These are phyloP conservation scores for Oryzaephilus surinamensis DNA, from an alignment of 1,140 invertebrate species.

Conservation along the genomic window DNA sequence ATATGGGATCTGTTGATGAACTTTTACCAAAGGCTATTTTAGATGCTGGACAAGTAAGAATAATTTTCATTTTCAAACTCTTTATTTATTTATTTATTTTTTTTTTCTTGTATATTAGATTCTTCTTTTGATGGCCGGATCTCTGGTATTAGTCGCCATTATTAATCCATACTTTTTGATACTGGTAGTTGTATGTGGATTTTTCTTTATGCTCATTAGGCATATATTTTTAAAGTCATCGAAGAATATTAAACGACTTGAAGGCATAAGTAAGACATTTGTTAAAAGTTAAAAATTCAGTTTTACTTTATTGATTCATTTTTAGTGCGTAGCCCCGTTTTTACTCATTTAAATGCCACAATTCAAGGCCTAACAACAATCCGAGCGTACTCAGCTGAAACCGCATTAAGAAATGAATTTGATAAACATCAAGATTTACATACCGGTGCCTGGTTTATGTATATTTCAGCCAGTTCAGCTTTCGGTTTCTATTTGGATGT, in stretches of 20 bases:
- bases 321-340: conserved; percentile 67
- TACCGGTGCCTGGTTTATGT: conserved; percentile 59
- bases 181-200: conserved; percentile 45
- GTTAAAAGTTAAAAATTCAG: background rate
- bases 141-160: conserved; percentile 45
- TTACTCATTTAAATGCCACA: conserved; percentile 68
- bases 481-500: conserved; percentile 26
- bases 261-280: conserved; percentile 46
- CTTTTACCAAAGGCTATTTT: conserved; percentile 51
- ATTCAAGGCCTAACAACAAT: conserved; percentile 73
- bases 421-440: conserved; percentile 54
- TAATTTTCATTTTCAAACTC: background rate
- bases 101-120: conserved; percentile 40
- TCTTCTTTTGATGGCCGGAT: conserved; percentile 39
- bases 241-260: conserved; percentile 52
- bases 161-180: conserved; percentile 51
- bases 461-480: conserved; percentile 25
- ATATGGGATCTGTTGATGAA: conserved; percentile 54
- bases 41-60: conserved; percentile 48
- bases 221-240: conserved; percentile 50
- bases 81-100: conserved; percentile 2
- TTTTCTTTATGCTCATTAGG: conserved; percentile 45
- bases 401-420: conserved; percentile 60
- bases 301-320: conserved; percentile 5
- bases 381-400: conserved; percentile 56